A percentile compares a stretch with the other conserved stretches of the same genome.
phyloP scores from a whole-genome alignment of 2,113 vertebrate species.

The Dermatemys mawii region DNA sequence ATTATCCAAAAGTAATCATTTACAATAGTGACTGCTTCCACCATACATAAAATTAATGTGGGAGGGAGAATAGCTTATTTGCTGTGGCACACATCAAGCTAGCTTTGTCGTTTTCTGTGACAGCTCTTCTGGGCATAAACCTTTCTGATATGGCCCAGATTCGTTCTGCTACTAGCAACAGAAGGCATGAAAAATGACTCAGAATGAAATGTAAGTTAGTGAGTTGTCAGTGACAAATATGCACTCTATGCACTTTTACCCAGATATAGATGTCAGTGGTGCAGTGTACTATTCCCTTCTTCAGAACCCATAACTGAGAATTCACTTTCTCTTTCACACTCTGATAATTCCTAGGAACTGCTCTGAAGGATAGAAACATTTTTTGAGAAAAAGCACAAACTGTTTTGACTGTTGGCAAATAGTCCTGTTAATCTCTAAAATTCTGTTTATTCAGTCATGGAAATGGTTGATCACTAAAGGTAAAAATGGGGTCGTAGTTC shows the following conservation, averaged over 20 bases:
- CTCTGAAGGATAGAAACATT: neutral
- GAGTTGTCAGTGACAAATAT: neutral
- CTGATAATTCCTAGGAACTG: neutral
- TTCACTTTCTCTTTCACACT: neutral
- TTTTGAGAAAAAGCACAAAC: neutral
- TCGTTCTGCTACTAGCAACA: neutral
- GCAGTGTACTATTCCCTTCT: neutral
- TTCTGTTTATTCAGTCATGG: neutral
- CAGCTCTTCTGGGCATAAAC: neutral
- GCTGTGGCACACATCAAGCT: neutral
- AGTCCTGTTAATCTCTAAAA: neutral
- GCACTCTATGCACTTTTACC: neutral
- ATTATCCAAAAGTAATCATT: neutral
- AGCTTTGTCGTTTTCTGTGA: neutral
- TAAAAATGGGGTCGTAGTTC: neutral
- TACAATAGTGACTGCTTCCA: too few species aligned
- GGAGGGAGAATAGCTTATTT: neutral
- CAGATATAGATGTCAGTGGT: neutral
- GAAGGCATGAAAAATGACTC: neutral
- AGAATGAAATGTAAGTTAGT: conserved; percentile 3
- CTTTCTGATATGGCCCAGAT: neutral
- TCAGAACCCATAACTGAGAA: neutral
- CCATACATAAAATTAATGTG: too few species aligned
- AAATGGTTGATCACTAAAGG: neutral
- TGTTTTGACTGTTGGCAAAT: neutral